Evolutionary conservation across 2,888 invertebrate species (phyloP).

Genomic region (Endomychus coccineus): DNA sequence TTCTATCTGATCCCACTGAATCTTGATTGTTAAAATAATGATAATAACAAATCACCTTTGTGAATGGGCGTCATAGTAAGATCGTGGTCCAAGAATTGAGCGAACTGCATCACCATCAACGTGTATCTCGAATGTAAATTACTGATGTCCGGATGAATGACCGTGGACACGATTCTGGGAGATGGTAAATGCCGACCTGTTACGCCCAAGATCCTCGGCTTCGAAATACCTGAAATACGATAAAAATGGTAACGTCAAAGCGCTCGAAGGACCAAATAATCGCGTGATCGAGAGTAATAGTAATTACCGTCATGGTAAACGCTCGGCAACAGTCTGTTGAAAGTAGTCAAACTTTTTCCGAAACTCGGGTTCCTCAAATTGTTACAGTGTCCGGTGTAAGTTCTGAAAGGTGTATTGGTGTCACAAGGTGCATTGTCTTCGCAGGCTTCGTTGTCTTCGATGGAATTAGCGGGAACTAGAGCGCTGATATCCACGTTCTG

Average conservation of each 20-base stretch:
- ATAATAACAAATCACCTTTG: conserved; percentile 66
- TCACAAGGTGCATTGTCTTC: conserved; percentile 68
- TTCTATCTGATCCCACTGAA: too few species aligned
- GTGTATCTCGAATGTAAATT: conserved; percentile 83
- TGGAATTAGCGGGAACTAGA: conserved; percentile 56
- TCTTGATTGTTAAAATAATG: too few species aligned
- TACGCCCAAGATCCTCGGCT: conserved; percentile 65
- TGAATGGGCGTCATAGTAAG: conserved; percentile 90
- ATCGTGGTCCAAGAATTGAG: conserved; percentile 91
- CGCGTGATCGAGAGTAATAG: too few species aligned
- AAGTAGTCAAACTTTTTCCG: conserved; percentile 78
- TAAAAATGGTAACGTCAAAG: conserved; percentile 7
- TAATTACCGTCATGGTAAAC: conserved; percentile 81
- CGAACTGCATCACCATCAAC: conserved; percentile 91
- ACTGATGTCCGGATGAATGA: conserved; percentile 86
- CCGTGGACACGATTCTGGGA: conserved; percentile 76
- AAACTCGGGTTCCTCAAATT: conserved; percentile 75
- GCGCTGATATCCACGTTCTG: conserved; percentile 72
- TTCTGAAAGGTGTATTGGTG: conserved; percentile 60
- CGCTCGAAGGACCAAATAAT: conserved; percentile 6
- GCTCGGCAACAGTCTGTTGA: conserved; percentile 76
- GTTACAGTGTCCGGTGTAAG: conserved; percentile 79
- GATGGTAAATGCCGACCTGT: conserved; percentile 76
- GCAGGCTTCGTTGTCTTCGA: conserved; percentile 62
- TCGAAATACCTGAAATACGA: conserved; percentile 62